A percentile compares a stretch with the other conserved stretches of the same genome.
These are phyloP conservation scores for Trochalopteron elliotii DNA, from an alignment of 2,113 vertebrate genomes.

Conservation along the genomic window DNA sequence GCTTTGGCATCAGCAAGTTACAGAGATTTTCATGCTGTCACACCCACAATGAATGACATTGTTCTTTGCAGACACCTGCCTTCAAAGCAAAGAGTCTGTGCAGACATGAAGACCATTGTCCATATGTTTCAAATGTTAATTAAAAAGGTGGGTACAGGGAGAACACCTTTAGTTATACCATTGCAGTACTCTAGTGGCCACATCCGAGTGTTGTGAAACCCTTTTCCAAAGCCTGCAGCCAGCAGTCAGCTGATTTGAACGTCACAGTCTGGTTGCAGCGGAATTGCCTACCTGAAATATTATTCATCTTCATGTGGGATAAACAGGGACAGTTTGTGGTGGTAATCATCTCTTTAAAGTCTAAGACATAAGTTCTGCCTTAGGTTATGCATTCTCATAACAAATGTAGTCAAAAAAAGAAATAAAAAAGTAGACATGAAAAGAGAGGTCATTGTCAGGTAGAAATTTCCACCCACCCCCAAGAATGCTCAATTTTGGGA, in stretches of 20 bases:
- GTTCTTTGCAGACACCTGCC: background rate
- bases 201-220: background rate
- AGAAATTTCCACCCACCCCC: background rate
- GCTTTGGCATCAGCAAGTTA: background rate
- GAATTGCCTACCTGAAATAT: background rate
- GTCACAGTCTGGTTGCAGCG: background rate
- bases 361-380: background rate
- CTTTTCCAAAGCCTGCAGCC: background rate
- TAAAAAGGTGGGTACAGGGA: background rate
- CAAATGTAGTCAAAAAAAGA: background rate
- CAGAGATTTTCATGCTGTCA: background rate
- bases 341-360: background rate
- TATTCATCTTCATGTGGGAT: background rate
- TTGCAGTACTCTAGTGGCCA: background rate
- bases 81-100: background rate
- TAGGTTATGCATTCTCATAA: background rate
- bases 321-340: background rate
- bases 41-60: background rate
- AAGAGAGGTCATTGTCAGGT: background rate
- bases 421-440: background rate
- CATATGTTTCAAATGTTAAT: background rate
- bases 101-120: background rate
- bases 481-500: background rate
- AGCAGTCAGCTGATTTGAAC: background rate
- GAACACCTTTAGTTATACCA: background rate